phyloP scores from a whole-genome alignment of 2,888 invertebrate genomes.

The Scrobipalpa costella region DNA sequence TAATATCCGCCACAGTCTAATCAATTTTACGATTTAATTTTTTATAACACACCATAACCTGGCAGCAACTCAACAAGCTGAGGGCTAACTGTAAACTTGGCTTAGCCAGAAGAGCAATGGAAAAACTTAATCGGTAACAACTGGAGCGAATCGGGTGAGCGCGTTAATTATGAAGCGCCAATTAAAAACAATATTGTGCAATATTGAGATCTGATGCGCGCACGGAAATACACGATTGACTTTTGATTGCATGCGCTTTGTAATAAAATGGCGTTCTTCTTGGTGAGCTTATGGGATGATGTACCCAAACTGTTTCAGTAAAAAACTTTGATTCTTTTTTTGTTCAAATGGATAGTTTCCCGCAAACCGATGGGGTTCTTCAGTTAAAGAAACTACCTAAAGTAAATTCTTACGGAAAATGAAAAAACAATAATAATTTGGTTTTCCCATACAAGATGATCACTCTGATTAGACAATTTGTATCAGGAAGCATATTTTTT shows the following conservation, averaged over 20 bases:
- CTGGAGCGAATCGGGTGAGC: conserved; percentile 76
- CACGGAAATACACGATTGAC: conserved; percentile 48
- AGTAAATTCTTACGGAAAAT: no score
- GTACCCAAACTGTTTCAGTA: background rate
- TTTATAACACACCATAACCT: conserved; percentile 62
- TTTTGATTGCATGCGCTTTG: conserved; percentile 31
- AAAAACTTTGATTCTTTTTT: no score
- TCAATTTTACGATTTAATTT: conserved; percentile 56
- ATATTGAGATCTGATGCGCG: conserved; percentile 58
- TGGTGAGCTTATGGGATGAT: background rate
- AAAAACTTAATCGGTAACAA: conserved; percentile 76
- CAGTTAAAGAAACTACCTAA: no score
- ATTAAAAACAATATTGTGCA: conserved; percentile 74
- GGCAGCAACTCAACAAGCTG: conserved; percentile 57
- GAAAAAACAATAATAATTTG: no score
- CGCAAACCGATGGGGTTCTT: no score
- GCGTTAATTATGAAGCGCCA: conserved; percentile 66
- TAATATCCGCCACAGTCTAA: conserved; percentile 32
- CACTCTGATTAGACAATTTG: no score
- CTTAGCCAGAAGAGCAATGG: conserved; percentile 59
- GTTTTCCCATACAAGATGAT: no score
- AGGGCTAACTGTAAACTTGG: conserved; percentile 70
- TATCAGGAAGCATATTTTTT: no score
- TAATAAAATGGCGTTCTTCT: background rate
- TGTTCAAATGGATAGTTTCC: no score